Percentiles rank a stretch among this genome's conserved stretches.
These are phyloP conservation scores for Xiphophorus hellerii DNA, from an alignment of 2,113 vertebrate species.

Conservation along the genomic window DNA sequence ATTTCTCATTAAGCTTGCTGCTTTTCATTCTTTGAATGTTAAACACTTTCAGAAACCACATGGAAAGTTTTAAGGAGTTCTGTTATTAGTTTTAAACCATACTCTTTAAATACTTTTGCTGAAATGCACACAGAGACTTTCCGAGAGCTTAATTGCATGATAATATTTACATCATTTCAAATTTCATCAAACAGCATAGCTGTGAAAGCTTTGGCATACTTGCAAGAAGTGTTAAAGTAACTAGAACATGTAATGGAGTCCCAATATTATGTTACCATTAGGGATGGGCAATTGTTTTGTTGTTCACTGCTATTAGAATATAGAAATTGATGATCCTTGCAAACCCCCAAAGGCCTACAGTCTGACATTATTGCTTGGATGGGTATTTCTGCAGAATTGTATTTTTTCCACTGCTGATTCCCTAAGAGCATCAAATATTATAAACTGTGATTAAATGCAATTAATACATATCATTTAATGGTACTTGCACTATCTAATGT, in stretches of 20 bases:
- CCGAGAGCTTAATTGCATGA: background rate
- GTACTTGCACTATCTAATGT: background rate
- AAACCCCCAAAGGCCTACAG: background rate
- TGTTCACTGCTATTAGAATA: background rate
- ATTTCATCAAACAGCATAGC: background rate
- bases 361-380: background rate
- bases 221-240: conserved; percentile 3
- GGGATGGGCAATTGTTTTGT: background rate
- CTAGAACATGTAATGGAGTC: background rate
- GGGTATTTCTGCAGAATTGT: background rate
- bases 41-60: background rate
- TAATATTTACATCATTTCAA: background rate
- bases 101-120: background rate
- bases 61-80: background rate
- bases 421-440: background rate
- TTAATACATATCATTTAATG: background rate
- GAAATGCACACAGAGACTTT: background rate
- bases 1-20: background rate
- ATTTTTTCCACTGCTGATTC: background rate
- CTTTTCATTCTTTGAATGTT: background rate
- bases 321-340: too few species aligned
- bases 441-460: background rate
- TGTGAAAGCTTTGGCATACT: background rate
- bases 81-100: background rate
- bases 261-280: background rate